phyloP scores from a whole-genome alignment of 2,113 vertebrate species.

The Nansenia antarctica region DNA sequence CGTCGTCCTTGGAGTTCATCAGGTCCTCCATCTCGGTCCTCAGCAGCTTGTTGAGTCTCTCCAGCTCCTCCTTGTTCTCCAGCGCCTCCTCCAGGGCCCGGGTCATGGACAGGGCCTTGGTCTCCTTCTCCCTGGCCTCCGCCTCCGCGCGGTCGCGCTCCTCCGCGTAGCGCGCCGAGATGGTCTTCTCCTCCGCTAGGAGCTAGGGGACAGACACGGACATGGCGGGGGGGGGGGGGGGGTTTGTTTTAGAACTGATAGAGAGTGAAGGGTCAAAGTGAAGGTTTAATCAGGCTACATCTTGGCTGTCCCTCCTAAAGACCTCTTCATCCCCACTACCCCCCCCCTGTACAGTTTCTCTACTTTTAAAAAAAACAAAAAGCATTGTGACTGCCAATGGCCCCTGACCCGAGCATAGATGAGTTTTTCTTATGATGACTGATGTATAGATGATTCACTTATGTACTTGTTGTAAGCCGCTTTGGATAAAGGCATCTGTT shows the following conservation, averaged over 20 bases:
- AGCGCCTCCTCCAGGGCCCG: conserved; percentile 91
- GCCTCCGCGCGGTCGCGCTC: conserved; percentile 94
- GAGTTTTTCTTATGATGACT: too few relatives aligned
- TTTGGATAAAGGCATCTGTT: too few relatives aligned
- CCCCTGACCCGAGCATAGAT: too few relatives aligned
- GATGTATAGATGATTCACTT: too few relatives aligned
- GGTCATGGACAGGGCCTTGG: conserved; percentile 90
- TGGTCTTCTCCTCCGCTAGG: conserved; percentile 93
- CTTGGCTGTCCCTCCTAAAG: too few relatives aligned
- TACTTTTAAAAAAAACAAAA: too few relatives aligned
- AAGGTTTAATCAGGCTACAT: too few relatives aligned
- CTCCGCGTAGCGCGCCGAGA: conserved; percentile 91
- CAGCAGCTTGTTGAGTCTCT: conserved; percentile 94
- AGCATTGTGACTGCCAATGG: too few relatives aligned
- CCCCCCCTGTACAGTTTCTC: too few relatives aligned
- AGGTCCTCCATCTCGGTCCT: conserved; percentile 95
- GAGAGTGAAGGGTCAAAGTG: too few relatives aligned
- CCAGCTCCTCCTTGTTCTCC: conserved; percentile 93
- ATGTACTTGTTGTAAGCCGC: too few relatives aligned
- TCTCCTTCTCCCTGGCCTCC: conserved; percentile 95
- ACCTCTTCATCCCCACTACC: too few relatives aligned
- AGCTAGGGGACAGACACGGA: conserved; percentile 72
- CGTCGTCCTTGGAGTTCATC: conserved; percentile 98
- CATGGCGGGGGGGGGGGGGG: background rate
- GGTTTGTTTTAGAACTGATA: background rate